Evolutionary conservation across 2,113 vertebrate genomes (phyloP), one percentile per base, ranked within the genome.

Genomic region (Festucalex cinctus): DNA sequence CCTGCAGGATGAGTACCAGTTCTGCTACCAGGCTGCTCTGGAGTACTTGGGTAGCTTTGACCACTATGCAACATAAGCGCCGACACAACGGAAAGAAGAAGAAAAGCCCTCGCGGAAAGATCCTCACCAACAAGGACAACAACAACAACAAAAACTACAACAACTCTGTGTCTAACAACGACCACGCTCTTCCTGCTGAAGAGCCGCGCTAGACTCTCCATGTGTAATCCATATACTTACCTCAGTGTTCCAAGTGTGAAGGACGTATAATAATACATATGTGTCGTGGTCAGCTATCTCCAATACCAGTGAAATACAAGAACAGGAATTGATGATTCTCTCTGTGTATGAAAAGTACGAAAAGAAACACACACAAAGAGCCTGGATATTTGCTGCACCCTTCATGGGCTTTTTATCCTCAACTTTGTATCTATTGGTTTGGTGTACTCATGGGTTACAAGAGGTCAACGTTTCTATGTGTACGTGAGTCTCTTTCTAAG

Each of bases 11-110:
- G 95, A 98, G 72, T 97, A 98, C 88, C 96, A 97, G 93, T 97
- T 98, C 91, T 97, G 95, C 76, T 98, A 97, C 85, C 95, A 97
- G 92, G 96, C 96, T 0, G 95, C 94, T 43, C 91, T 98, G 69
- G 96, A 98, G 73, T 98, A 98, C 83, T 92, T 98, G 81, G 96
- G 96, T 69, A 98, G 96, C 90, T 98, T 98, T 78, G 95, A 98
- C 91, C 96, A 98, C 94, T 98, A 98, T 96, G 96, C 96, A 95
- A 97, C 95, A 86, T 98, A 96, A 94, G 69, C 69, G 56, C 73
- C 65, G 68, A 82, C 68, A 66, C 72, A 85, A 90, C 70, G 63
- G 60, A 61, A 61, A 22, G 20, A 41, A 41, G 37, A 39, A 43
- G 10, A 26, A 57, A 35, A 57, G 54, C 32, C 54, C 32, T 26